A percentile compares a stretch with the other conserved stretches of the same genome.
Conservation (phyloP, 2,888 invertebrate species). For the Calameuta filiformis region DNA sequence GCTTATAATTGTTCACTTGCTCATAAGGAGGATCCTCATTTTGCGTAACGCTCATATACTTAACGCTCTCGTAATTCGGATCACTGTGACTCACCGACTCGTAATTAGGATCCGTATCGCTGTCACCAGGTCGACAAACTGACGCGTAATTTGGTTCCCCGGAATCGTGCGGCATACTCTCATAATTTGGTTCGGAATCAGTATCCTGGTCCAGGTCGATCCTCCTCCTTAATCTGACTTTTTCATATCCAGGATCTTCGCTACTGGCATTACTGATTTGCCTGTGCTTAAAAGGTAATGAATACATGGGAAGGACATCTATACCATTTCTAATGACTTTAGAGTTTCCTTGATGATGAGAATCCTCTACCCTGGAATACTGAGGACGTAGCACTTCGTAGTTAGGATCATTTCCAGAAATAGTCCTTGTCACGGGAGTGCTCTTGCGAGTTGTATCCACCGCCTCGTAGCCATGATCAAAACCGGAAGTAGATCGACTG, state of each 20-base stretch:
- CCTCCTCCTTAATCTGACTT: slow-evolving; percentile 61
- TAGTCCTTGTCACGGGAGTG: slow-evolving; percentile 63
- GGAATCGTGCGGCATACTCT: slow-evolving; percentile 73
- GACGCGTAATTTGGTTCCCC: slow-evolving; percentile 74
- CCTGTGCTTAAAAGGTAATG: slow-evolving; percentile 55
- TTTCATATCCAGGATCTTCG: slow-evolving; percentile 69
- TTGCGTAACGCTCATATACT: slow-evolving; percentile 73
- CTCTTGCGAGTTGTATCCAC: slow-evolving; percentile 58
- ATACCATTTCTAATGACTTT: slow-evolving; percentile 38
- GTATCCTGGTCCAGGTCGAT: slow-evolving; percentile 65
- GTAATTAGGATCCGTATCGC: slow-evolving; percentile 80
- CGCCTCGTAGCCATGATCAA: slow-evolving; percentile 81
- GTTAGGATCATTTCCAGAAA: slow-evolving; percentile 79
- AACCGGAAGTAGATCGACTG: slow-evolving; percentile 34
- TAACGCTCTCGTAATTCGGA: slow-evolving; percentile 86
- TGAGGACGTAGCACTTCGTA: slow-evolving; percentile 80
- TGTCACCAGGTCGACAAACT: slow-evolving; percentile 69
- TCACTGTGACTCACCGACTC: slow-evolving; percentile 77
- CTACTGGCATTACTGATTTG: slow-evolving; percentile 60
- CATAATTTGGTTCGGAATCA: slow-evolving; percentile 79
- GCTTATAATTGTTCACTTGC: slow-evolving; percentile 48
- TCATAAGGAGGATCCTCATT: slow-evolving; percentile 72
- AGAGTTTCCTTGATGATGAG: slow-evolving; percentile 16
- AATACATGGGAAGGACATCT: slow-evolving; percentile 47
- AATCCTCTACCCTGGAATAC: slow-evolving; percentile 35